Evolutionary conservation across 2,113 vertebrate species (phyloP), one percentile per base, ranked within the genome.

Genomic region (Dermatemys mawii): DNA sequence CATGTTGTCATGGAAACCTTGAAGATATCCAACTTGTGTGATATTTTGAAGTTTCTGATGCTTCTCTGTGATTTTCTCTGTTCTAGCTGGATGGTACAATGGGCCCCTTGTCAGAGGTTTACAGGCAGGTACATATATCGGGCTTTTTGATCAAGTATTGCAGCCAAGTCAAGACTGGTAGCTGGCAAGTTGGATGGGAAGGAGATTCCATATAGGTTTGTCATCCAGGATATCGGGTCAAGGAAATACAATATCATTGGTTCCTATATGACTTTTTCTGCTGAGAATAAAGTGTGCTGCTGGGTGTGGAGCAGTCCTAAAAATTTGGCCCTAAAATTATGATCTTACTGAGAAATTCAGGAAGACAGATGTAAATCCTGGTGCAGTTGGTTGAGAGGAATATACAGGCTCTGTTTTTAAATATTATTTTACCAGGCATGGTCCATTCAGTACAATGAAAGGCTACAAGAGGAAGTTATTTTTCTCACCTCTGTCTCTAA

Each of bases 401-500:
- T n/a, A n/a, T 80, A 78, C 46, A 21, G 94, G 86, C 32, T 75
- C 85, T 83, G 11, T 0, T 24, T 46, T 90, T 83, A 44, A 78
- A 53, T 83, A 78, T 29, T 75, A 81, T 87, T 92, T 91, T 70
- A 88, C 67, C 35, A 48, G 82, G 44, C 1, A 2, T 41, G 75
- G 13, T 84, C 83, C 86, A 53, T 88, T 96, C 21, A 53, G 4
- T 46, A 83, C 6, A 51, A 91, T 38, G 13, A 91, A 96, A 70
- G 17, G 80, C 70, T 94, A 87, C 51, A 96, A 94, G 27, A 29
- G 60, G 46, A 90, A 94, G 54, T 49, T 48, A 1, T 50, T 27
- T 84, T 87, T 89, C 91, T 73, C 80, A 86, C 32, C 49, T 54
- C 16, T 55, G 9, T 54, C 79, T 94, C 46, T 87, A 94, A 93